Evolutionary conservation across 2,113 vertebrate genomes (phyloP), one percentile per base, ranked within the genome.

Genomic region (Oxyura jamaicensis): DNA sequence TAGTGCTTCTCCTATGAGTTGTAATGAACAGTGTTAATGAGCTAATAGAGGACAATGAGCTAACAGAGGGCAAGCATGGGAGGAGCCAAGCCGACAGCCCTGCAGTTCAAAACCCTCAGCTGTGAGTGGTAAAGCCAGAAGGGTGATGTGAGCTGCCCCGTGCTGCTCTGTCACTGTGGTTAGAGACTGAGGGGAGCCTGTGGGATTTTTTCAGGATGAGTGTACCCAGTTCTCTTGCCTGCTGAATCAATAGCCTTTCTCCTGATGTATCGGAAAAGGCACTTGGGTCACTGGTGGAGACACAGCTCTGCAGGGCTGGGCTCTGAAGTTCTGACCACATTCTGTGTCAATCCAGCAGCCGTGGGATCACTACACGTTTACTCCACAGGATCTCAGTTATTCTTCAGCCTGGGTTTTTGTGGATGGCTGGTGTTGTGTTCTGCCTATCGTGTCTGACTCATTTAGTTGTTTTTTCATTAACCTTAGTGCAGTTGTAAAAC

Each of bases 321-420:
- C 66, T 66, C 17, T 28, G 58, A 28, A 4, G 10, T 55, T 56
- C 8, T 75, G 10, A 5, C 13, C 13, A 0, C 0, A 5, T 39
- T 39, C 35, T 28, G 42, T 23, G 31, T 0, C 8, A 55, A 20
- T 23, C 59, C 58, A 67, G 41, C 53, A 75, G 92, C 53, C 53
- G 36, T 48, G 82, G 25, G 23, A 14, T 21, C 42, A 33, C 50
- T 36, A 13, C 19, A 7, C 25, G 14, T 77, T 44, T 78, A 19
- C 55, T 74, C 25, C 33, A 4, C 50, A 8, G 71, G 5, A 10
- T 55, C n/a, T 66, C 22, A 8, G 33, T 23, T 4, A 2, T 50
- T 56, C 62, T 80, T 76, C 1, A 1, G 6, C 44, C n/a, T 0
- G 2, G 56, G 41, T 18, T 42, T 65, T 18, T 65, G 68, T 46